Base-by-base conservation (phyloP, 2,113 vertebrate species). In the Triplophysa tibetana region DNA sequence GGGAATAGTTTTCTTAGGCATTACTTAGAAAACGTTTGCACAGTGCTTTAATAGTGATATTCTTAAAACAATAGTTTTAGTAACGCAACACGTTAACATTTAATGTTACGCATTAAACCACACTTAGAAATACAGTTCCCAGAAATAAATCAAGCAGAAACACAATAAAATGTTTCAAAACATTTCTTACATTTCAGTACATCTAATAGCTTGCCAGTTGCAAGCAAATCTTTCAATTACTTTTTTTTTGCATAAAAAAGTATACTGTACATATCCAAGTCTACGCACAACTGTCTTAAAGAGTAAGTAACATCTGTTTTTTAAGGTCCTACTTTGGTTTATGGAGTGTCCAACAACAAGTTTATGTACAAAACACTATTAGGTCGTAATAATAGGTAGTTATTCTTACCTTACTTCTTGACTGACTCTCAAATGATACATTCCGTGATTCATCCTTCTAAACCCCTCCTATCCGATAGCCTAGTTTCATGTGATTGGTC, bases 61-160 rank as follows among this genome's bases (percentile, higher is more conserved):
- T 4, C 21, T 26, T 23, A 45, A 45, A 56, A 48, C 38, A 60
- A 61, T 4, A 17, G 72, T 26, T 74, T 62, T 62, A 48, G 23
- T 45, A 48, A 75, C 4, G 14, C 50, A 72, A 72, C 52, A 38
- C 33, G 7, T 26, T 62, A 41, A 29, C 43, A 45, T 45, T 45
- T 11, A 9, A 45, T 45, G 43, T 45, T 45, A 45, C 2, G 16
- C 14, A 75, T 63, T 63, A 75, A 75, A 17, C 21, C 73, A 63
- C 23, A 48, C 14, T 2, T 63, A 45, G 24, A 19, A 29, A 63
- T 29, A 63, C 24, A 48, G 62, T 60, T 75, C 41, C 72, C 72
- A 75, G 58, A 63, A 63, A 75, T 8, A 48, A 48, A 75, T 75
- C 72, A 75, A 45, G 8, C 33, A 43, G 5, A 75, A 75, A 75